Evolutionary conservation across 2,888 invertebrate species (phyloP), one percentile per base, ranked within the genome.

Genomic region (Phoenoteleia sp.): DNA sequence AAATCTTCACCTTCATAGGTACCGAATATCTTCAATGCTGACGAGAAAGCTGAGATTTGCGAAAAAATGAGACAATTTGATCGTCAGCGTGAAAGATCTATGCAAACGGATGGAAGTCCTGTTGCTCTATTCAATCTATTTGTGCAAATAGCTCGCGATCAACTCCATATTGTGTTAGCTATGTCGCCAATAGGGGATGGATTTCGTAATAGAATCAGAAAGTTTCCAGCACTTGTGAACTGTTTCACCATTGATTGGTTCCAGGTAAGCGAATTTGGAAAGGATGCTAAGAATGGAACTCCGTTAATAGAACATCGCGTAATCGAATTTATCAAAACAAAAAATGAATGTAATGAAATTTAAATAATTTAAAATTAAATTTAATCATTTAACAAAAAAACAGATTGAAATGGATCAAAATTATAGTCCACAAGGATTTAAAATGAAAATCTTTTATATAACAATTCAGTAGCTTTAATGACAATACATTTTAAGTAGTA

Each of bases 201-300:
- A 3, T 96, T 99, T 91, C 95, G 98, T 25, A 96, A 96, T 79
- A 95, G 98, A 62, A 96, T 99, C 27, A 95, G 98, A 29, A 98
- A 98, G 93, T 99, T 99, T 92, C 99, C 99, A 0, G 96, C 98
- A 0, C 95, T 99, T 33, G 97, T 99, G 74, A 99, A 98, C 93
- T 99, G 98, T 92, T 99, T 99, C 92, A 99, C 98, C 0, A 98
- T 99, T 85, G 98, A 99, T 93, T 99, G 99, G 99, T 97, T 99
- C 93, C 98, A 98, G n/a, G n/a, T n/a, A n/a, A n/a, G n/a, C n/a
- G n/a, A n/a, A n/a, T n/a, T n/a, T n/a, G n/a, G n/a, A n/a, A n/a
- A n/a, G n/a, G n/a, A n/a, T n/a, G n/a, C n/a, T n/a, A n/a, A n/a
- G n/a, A n/a, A n/a, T n/a, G n/a, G n/a, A n/a, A n/a, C n/a, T n/a